A percentile compares a stretch with the other conserved stretches of the same genome.
These are phyloP conservation scores for Drosophila ochracea DNA, from an alignment of 2,888 invertebrate species.

Conservation along the genomic window DNA sequence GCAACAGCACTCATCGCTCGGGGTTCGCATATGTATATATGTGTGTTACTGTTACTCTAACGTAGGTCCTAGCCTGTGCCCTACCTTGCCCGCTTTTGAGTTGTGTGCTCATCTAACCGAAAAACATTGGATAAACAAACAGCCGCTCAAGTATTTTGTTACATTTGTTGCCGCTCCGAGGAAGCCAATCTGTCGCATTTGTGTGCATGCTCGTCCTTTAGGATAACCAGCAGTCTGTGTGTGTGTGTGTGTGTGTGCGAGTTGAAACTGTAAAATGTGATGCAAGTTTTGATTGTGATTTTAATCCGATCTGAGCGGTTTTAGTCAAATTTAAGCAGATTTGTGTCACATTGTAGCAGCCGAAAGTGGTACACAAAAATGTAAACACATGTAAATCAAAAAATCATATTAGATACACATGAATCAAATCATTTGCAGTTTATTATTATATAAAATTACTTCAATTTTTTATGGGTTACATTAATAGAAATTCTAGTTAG, in stretches of 20 bases:
- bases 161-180: constrained; percentile 55
- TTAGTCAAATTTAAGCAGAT: constrained; percentile 85
- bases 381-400: constrained; percentile 80
- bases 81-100: constrained; percentile 62
- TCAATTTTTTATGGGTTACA: not conserved
- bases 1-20: constrained; percentile 49
- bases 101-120: constrained; percentile 83
- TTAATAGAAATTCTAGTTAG: not conserved
- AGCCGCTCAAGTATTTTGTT: constrained; percentile 75
- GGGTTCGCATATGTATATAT: constrained; percentile 64
- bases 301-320: constrained; percentile 85
- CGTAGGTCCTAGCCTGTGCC: constrained; percentile 34
- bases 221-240: constrained; percentile 29
- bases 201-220: constrained; percentile 60
- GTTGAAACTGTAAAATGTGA: constrained; percentile 73
- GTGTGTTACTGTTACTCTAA: constrained; percentile 12
- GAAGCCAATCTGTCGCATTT: constrained; percentile 78
- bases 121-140: constrained; percentile 85
- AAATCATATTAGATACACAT: constrained; percentile 51
- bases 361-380: constrained; percentile 66
- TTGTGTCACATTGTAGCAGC: constrained; percentile 81
- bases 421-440: constrained; percentile 47
- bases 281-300: constrained; percentile 76
- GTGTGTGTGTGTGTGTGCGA: constrained; percentile 18
- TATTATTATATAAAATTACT: not conserved